Percentiles rank a stretch among this genome's conserved stretches.
These are phyloP conservation scores for Anguilla marmorata DNA, from an alignment of 2,797 vertebrate species.

Conservation along the genomic window DNA sequence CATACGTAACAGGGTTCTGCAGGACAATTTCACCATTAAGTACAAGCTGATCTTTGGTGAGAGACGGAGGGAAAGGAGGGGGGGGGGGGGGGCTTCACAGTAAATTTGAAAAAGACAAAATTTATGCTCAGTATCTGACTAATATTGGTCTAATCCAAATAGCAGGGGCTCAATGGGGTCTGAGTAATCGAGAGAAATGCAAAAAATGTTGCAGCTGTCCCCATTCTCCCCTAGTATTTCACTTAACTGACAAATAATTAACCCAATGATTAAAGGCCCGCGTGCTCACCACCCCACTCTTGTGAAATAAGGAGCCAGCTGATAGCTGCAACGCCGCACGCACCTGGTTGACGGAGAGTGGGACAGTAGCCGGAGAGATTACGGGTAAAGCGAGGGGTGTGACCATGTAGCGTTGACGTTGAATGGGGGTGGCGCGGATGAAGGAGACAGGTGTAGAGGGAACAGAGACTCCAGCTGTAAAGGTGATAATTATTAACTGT, in stretches of 20 bases:
- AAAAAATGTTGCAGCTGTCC: background rate
- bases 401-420: slow-evolving; percentile 44
- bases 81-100: too few species aligned
- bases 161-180: too few species aligned
- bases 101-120: too few species aligned
- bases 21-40: too few species aligned
- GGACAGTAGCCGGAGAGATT: slow-evolving; percentile 52
- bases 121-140: too few species aligned
- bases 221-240: background rate
- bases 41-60: too few species aligned
- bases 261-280: background rate
- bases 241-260: background rate
- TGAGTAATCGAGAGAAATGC: too few species aligned
- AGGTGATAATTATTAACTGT: slow-evolving; percentile 11
- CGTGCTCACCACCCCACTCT: background rate
- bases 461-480: slow-evolving; percentile 59
- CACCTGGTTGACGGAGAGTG: slow-evolving; percentile 60
- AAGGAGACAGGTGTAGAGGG: slow-evolving; percentile 58
- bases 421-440: slow-evolving; percentile 38
- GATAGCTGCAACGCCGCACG: background rate
- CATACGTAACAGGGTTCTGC: too few species aligned
- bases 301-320: background rate
- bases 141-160: too few species aligned
- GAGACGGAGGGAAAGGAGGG: too few species aligned
- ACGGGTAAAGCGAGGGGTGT: slow-evolving; percentile 57